phyloP scores from a whole-genome alignment of 2,113 vertebrate species.

The Gasterosteus aculeatus region DNA sequence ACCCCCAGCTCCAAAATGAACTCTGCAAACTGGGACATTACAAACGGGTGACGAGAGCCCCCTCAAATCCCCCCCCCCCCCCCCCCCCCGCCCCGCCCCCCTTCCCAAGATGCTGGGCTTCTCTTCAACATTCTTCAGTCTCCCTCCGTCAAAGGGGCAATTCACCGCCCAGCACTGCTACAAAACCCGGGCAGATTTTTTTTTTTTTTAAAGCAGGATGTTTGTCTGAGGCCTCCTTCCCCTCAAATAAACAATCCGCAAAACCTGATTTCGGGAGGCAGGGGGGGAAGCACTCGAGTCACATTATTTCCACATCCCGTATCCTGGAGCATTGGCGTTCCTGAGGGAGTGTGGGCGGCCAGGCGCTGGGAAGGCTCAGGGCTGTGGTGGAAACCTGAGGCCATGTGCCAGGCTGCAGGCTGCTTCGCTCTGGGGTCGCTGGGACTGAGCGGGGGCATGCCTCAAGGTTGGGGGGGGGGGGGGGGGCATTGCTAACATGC shows the following conservation, averaged over 20 bases:
- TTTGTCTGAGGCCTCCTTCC: constrained; percentile 89
- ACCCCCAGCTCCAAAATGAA: constrained; percentile 48
- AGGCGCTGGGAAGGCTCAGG: constrained; percentile 66
- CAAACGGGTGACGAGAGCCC: constrained; percentile 68
- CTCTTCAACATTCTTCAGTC: constrained; percentile 80
- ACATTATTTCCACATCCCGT: constrained; percentile 83
- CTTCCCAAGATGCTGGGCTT: constrained; percentile 73
- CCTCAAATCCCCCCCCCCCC: constrained; percentile 46
- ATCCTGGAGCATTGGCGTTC: constrained; percentile 74
- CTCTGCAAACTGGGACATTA: constrained; percentile 65
- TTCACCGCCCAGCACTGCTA: constrained; percentile 75
- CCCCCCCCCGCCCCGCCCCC: constrained; percentile 34
- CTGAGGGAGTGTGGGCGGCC: constrained; percentile 66
- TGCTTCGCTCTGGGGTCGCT: constrained; percentile 58
- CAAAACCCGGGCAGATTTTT: constrained; percentile 73
- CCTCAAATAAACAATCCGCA: constrained; percentile 94
- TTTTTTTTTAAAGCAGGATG: constrained; percentile 90
- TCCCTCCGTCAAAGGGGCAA: constrained; percentile 79
- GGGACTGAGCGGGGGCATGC: constrained; percentile 35
- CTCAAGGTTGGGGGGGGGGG: constrained; percentile 9
- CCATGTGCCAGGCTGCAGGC: constrained; percentile 70
- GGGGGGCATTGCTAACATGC: constrained; percentile 42
- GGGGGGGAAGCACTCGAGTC: constrained; percentile 83
- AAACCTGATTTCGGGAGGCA: constrained; percentile 86
- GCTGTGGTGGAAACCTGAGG: constrained; percentile 78